Conservation (phyloP, 92 coral and sea anemone genomes). For the Nematostella vectensis region DNA sequence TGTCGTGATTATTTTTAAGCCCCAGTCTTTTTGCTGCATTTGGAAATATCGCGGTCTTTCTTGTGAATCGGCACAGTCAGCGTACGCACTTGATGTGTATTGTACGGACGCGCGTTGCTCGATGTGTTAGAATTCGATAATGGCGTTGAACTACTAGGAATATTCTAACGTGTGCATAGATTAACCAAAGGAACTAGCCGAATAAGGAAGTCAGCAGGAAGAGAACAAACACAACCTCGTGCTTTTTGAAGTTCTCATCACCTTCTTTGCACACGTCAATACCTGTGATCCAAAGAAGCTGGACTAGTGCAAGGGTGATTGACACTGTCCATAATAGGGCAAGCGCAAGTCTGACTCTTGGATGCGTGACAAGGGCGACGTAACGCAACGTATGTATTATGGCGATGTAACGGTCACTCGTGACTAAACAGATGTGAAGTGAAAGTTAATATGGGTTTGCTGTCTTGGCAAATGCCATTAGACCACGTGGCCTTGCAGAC, state of each 20-base stretch:
- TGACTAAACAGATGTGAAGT: slow-evolving; percentile 44
- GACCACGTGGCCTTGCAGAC: slow-evolving; percentile 20
- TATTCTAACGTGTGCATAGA: background rate
- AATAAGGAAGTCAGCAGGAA: background rate
- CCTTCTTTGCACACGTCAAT: slow-evolving; percentile 1
- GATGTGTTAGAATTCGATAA: background rate
- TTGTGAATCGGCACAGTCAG: no score
- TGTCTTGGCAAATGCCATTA: slow-evolving; percentile 13
- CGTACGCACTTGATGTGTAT: no score
- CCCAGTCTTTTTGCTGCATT: no score
- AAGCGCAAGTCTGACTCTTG: slow-evolving; percentile 11
- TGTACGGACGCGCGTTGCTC: no score
- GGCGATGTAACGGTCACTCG: slow-evolving; percentile 44
- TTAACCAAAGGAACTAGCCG: background rate
- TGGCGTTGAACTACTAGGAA: slow-evolving; percentile 9
- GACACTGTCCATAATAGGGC: slow-evolving; percentile 27
- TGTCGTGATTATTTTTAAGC: no score
- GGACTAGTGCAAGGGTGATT: slow-evolving; percentile 10
- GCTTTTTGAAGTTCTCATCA: background rate
- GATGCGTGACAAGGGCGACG: slow-evolving; percentile 9
- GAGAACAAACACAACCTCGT: background rate
- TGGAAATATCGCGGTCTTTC: no score
- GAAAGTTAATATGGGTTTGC: slow-evolving; percentile 31
- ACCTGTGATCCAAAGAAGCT: slow-evolving; percentile 30
- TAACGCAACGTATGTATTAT: slow-evolving; percentile 23